phyloP scores from a whole-genome alignment of 2,797 vertebrate species.

The Diceros bicornis region DNA sequence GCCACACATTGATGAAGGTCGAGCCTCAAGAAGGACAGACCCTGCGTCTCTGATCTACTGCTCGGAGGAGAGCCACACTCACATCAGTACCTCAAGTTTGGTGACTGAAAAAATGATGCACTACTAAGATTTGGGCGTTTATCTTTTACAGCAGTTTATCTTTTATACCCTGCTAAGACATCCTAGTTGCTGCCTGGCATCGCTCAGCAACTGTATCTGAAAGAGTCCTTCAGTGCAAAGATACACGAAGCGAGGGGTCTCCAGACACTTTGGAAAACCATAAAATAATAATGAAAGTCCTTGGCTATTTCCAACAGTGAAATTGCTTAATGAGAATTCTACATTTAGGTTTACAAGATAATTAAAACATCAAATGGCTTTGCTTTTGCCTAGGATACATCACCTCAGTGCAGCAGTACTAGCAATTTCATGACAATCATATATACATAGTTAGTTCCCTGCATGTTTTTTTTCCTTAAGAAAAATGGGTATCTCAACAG shows the following conservation, averaged over 20 bases:
- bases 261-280: background rate
- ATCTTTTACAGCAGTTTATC: background rate
- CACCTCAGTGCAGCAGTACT: background rate
- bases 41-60: background rate
- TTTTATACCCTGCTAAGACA: background rate
- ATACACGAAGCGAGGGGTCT: background rate
- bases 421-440: background rate
- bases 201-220: background rate
- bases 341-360: constrained; percentile 28
- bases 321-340: background rate
- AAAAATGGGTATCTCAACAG: background rate
- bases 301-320: background rate
- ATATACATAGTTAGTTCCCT: background rate
- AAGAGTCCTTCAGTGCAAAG: background rate
- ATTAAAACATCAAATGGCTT: constrained; percentile 9
- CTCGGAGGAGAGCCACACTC: background rate
- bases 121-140: background rate
- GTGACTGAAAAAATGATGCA: background rate
- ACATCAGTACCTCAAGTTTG: background rate
- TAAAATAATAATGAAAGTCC: constrained; percentile 8
- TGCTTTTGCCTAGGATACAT: background rate
- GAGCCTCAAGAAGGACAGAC: background rate
- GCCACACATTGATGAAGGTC: background rate
- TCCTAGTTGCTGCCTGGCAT: background rate
- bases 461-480: background rate